Evolutionary conservation across 2,797 vertebrate species (phyloP), one percentile per base, ranked within the genome.

Genomic region (Nasua narica): DNA sequence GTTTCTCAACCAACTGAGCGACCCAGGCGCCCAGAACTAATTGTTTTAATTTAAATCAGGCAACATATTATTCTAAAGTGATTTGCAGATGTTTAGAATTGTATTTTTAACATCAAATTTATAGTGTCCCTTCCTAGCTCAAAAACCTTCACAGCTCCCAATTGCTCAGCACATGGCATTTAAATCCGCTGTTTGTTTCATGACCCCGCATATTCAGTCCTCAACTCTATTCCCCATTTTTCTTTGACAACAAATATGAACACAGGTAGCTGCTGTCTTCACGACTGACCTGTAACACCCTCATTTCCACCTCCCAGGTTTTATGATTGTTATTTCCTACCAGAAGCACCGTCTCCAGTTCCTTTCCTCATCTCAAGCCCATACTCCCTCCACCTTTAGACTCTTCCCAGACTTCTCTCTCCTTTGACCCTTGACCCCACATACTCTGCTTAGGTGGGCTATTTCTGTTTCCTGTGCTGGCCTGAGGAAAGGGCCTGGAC

Each of bases 11-110:
- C n/a, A n/a, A n/a, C n/a, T n/a, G n/a, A n/a, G n/a, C n/a, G n/a
- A n/a, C n/a, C n/a, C n/a, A n/a, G n/a, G n/a, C n/a, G n/a, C n/a
- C n/a, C n/a, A n/a, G 18, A 90, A 82, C 67, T 67, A 85, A 91
- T 88, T 88, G 85, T 94, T 90, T 67, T 88, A 67, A 50, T 87
- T 97, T 93, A 78, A 77, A 84, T 72, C 50, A 86, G 48, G n/a
- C 43, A 94, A 67, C 35, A 90, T 29, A 69, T 95, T 43, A 92
- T 18, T 72, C 62, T 62, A 62, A 70, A 35, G 25, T 21, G n/a
- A 86, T 88, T 95, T 86, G 79, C 62, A 89, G 77, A 83, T 88
- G 27, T 78, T 82, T 72, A 89, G 19, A 95, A 48, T 9, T 56
- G 72, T 25, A 46, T 92, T 90, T 77, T 90, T 77, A 87, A 60